These are phyloP conservation scores for Crioceris asparagi DNA, from an alignment of 2,888 invertebrate species.

Conservation along the genomic window DNA sequence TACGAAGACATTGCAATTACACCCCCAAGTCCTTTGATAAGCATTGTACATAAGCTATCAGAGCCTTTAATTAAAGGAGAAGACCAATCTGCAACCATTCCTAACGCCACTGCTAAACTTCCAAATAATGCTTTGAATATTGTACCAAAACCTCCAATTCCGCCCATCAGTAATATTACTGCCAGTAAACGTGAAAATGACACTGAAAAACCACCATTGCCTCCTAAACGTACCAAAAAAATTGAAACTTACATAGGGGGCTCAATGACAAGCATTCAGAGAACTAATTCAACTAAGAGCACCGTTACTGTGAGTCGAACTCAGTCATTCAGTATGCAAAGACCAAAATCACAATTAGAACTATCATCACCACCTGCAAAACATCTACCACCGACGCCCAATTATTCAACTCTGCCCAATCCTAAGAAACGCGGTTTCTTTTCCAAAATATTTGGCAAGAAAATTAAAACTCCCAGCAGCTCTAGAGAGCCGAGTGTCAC, in stretches of 20 bases:
- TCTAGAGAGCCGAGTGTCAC: slow-evolving; percentile 30
- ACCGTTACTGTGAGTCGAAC: slow-evolving; percentile 26
- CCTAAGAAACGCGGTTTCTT: slow-evolving; percentile 53
- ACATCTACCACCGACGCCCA: slow-evolving; percentile 38
- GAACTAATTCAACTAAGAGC: slow-evolving; percentile 20
- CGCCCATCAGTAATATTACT: too few relatives aligned
- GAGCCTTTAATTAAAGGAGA: too few relatives aligned
- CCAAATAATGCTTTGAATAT: neutral
- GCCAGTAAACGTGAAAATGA: slow-evolving; percentile 42
- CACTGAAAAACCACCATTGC: slow-evolving; percentile 53
- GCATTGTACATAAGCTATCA: too few relatives aligned
- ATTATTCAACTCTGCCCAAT: slow-evolving; percentile 38
- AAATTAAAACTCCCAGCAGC: slow-evolving; percentile 36
- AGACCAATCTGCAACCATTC: too few relatives aligned
- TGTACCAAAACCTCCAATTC: too few relatives aligned
- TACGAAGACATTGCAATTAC: slow-evolving; percentile 30
- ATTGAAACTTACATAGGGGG: slow-evolving; percentile 35
- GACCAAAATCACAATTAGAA: slow-evolving; percentile 31
- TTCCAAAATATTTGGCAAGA: slow-evolving; percentile 52
- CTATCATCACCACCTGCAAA: slow-evolving; percentile 26
- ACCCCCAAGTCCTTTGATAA: slow-evolving; percentile 41
- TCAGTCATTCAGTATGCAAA: slow-evolving; percentile 30
- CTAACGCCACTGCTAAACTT: neutral
- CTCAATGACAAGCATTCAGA: slow-evolving; percentile 21
- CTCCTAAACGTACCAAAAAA: slow-evolving; percentile 66